These are phyloP conservation scores for Alviniconcha strummeri DNA, from an alignment of 2,888 invertebrate species.

Conservation along the genomic window DNA sequence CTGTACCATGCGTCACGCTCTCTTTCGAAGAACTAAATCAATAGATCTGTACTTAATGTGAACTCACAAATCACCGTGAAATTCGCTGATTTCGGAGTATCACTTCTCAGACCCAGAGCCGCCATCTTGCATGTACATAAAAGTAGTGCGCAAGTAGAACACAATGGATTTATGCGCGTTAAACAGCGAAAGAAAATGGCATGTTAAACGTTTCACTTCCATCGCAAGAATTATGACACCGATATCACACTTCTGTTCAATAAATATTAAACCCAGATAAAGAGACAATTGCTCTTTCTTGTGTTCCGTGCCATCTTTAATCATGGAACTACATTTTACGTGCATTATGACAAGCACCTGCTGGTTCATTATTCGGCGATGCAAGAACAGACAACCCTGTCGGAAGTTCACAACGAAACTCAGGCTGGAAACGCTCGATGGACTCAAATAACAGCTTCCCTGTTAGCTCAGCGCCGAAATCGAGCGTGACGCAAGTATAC, in stretches of 20 bases:
- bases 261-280: neutral
- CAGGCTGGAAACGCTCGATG: neutral
- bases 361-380: slow-evolving; percentile 28
- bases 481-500: slow-evolving; percentile 2
- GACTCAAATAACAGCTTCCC: neutral
- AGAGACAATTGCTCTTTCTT: neutral
- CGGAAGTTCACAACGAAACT: neutral
- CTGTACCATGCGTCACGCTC: neutral
- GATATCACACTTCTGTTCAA: neutral
- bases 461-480: neutral
- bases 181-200: slow-evolving; percentile 1
- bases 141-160: slow-evolving; percentile 26
- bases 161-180: slow-evolving; percentile 26
- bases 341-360: slow-evolving; percentile 34
- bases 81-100: slow-evolving; percentile 22
- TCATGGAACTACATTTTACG: slow-evolving; percentile 23
- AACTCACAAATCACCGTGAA: slow-evolving; percentile 18
- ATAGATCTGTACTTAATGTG: neutral
- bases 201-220: neutral
- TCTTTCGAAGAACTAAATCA: neutral
- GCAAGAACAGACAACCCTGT: slow-evolving; percentile 27
- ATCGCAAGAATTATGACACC: neutral
- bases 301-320: neutral
- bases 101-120: neutral
- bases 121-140: slow-evolving; percentile 26